A percentile compares a stretch with the other conserved stretches of the same genome.
Evolutionary conservation across 2,797 vertebrate species (phyloP).

Genomic region (Euthynnus affinis): DNA sequence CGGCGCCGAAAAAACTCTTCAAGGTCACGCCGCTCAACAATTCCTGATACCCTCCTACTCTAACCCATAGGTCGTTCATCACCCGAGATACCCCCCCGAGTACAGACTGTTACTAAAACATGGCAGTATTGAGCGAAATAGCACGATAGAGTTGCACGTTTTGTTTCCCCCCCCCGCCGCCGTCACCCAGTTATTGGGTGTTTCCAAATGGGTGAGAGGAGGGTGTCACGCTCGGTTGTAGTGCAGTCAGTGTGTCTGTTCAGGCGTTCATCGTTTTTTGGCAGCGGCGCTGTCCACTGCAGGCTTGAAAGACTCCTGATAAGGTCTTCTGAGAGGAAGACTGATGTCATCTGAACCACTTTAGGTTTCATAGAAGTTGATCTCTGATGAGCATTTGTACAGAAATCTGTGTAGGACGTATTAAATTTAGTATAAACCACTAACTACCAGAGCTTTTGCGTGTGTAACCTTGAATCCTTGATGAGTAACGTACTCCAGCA

Average conservation of each 20-base stretch:
- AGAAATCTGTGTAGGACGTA: too few species aligned
- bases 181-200: neutral
- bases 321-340: neutral
- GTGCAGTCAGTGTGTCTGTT: neutral
- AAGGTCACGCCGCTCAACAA: slow-evolving; percentile 67
- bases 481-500: neutral
- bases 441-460: too few species aligned
- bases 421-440: too few species aligned
- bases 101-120: slow-evolving; percentile 65
- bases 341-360: neutral
- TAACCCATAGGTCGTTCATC: slow-evolving; percentile 30
- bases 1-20: slow-evolving; percentile 48
- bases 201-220: slow-evolving; percentile 16
- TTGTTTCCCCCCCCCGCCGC: neutral
- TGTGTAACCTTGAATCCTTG: too few species aligned
- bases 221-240: neutral
- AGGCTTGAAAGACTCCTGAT: neutral
- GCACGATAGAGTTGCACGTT: neutral
- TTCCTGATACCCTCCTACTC: slow-evolving; percentile 1
- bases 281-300: neutral
- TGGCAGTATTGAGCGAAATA: neutral
- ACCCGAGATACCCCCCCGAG: slow-evolving; percentile 31
- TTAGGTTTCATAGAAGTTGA: neutral
- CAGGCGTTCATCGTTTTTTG: neutral
- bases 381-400: too few species aligned